Conservation (phyloP, 2,113 vertebrate genomes). For the Dendrocopos noguchii region DNA sequence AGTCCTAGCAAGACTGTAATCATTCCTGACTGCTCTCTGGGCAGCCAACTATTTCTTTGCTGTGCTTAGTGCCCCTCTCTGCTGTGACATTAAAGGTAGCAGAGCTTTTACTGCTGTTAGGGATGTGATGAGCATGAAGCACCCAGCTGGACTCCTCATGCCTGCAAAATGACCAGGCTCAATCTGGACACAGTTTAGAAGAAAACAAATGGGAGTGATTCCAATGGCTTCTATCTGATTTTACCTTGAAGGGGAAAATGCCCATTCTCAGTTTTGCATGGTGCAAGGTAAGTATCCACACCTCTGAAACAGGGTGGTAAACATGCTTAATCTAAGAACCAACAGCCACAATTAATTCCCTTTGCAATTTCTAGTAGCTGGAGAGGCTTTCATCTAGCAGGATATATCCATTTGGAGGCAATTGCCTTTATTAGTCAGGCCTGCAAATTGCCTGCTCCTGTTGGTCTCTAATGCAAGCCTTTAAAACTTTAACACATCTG, state of each 20-base stretch:
- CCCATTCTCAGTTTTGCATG: neutral
- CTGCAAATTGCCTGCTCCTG: slow-evolving; percentile 42
- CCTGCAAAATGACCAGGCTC: neutral
- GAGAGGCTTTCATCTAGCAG: slow-evolving; percentile 8
- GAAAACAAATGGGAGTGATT: neutral
- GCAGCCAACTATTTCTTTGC: neutral
- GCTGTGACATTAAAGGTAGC: neutral
- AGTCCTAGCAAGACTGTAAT: neutral
- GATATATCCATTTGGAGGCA: slow-evolving; percentile 26
- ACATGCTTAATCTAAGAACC: neutral
- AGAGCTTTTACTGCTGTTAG: neutral
- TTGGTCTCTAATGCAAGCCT: neutral
- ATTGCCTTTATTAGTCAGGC: slow-evolving; percentile 50
- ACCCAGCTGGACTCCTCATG: neutral
- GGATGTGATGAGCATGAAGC: neutral
- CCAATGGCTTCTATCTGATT: neutral
- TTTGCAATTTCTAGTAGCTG: neutral
- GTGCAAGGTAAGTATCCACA: neutral
- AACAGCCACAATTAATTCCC: slow-evolving; percentile 31
- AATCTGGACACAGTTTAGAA: neutral
- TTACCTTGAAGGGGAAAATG: neutral
- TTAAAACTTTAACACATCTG: slow-evolving; percentile 41
- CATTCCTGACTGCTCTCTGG: neutral
- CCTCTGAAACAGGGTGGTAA: neutral
- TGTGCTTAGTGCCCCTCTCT: neutral